Evolutionary conservation across 2,113 vertebrate species (phyloP).

Genomic region (Aspiorhynchus laticeps): DNA sequence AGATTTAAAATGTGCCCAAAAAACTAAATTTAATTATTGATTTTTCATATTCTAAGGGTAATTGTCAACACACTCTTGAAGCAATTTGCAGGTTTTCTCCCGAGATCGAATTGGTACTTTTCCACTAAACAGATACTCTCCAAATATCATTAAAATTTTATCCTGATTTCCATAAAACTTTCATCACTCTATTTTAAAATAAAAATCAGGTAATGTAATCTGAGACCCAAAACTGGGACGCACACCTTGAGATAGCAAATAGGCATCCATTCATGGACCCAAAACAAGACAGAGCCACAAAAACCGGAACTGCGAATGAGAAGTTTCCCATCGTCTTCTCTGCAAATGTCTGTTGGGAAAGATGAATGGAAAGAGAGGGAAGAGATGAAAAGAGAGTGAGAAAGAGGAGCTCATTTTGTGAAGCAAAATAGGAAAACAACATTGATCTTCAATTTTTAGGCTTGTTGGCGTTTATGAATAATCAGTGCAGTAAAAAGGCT

Average conservation of each 20-base stretch:
- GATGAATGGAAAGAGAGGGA: conserved; percentile 17
- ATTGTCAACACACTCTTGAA: not conserved
- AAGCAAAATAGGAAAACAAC: conserved; percentile 50
- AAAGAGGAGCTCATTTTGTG: conserved; percentile 25
- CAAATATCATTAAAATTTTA: not conserved
- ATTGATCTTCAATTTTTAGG: conserved; percentile 47
- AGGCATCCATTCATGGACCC: conserved; percentile 93
- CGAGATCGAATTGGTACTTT: not conserved
- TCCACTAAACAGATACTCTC: not conserved
- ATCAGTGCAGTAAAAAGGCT: conserved; percentile 42
- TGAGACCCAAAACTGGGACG: not conserved
- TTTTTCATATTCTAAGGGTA: not conserved
- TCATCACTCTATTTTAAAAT: not conserved
- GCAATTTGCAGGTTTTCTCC: not conserved
- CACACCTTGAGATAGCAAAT: conserved; percentile 93
- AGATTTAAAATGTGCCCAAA: too few relatives aligned
- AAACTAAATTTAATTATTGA: too few relatives aligned
- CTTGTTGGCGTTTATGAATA: conserved; percentile 51
- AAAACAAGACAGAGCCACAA: conserved; percentile 94
- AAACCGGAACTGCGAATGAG: conserved; percentile 87
- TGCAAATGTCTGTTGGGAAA: conserved; percentile 84
- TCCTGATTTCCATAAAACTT: not conserved
- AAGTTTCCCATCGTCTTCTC: conserved; percentile 88
- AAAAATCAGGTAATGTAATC: not conserved
- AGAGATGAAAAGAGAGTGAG: conserved; percentile 47